A percentile compares a stretch with the other conserved stretches of the same genome.
Conservation (phyloP, 1,140 invertebrate genomes). For the Leptestheria dahalacensis region DNA sequence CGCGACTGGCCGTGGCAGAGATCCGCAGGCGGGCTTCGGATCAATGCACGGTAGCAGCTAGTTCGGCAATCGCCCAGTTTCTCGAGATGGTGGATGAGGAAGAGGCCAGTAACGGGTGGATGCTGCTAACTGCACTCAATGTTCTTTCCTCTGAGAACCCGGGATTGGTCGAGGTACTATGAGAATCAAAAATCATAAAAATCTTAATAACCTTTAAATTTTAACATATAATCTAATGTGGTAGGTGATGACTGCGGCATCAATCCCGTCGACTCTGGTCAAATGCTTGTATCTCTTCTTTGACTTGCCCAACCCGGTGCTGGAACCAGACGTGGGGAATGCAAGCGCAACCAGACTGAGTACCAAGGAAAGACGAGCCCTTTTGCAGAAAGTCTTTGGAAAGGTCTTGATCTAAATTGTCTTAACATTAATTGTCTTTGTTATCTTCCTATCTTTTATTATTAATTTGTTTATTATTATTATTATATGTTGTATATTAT, state of each 20-base stretch:
- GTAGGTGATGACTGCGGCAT: constrained; percentile 87
- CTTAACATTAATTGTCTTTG: too few species aligned
- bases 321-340: constrained; percentile 41
- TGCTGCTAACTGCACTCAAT: constrained; percentile 80
- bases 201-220: not conserved
- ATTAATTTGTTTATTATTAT: not conserved
- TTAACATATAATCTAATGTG: constrained; percentile 19
- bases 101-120: constrained; percentile 92
- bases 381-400: constrained; percentile 92
- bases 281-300: constrained; percentile 99
- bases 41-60: constrained; percentile 87
- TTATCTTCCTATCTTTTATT: constrained; percentile 10
- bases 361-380: constrained; percentile 70
- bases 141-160: constrained; percentile 63
- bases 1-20: constrained; percentile 86
- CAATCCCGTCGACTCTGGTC: constrained; percentile 91
- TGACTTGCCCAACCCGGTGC: constrained; percentile 77
- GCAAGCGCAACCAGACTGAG: constrained; percentile 90
- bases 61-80: constrained; percentile 89
- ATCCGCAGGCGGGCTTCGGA: constrained; percentile 84
- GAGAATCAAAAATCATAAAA: not conserved
- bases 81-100: constrained; percentile 82
- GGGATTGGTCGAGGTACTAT: constrained; percentile 45
- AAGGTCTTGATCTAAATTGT: constrained; percentile 64
- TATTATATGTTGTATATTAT: too few species aligned